These are phyloP conservation scores for Steinernema hermaphroditum DNA, from an alignment of 2,888 invertebrate species.

Conservation along the genomic window DNA sequence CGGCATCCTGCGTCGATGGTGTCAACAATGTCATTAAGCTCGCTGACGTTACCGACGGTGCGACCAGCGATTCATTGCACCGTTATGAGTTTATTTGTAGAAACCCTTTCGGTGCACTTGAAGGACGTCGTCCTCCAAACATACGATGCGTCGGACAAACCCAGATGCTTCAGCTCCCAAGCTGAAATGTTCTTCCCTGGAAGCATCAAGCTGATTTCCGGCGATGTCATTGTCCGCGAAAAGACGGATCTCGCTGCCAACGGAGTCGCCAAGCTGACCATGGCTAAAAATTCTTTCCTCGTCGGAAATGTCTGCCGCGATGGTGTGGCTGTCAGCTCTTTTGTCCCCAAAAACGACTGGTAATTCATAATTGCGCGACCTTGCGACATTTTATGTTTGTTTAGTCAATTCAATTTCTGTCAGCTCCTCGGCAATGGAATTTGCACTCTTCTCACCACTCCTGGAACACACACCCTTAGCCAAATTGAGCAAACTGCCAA, in stretches of 20 bases:
- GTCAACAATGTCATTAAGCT: conserved; percentile 29
- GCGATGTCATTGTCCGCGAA: conserved; percentile 2
- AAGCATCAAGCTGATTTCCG: conserved; percentile 23
- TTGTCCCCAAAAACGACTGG: conserved; percentile 31
- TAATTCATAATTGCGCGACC: background rate
- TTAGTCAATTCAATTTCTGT: conserved; percentile 34
- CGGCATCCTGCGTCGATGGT: conserved; percentile 21
- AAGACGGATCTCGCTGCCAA: background rate
- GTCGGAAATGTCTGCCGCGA: conserved; percentile 31
- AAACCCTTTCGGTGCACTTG: conserved; percentile 18
- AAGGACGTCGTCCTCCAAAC: conserved; percentile 27
- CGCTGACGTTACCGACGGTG: conserved; percentile 30
- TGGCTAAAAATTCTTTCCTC: conserved; percentile 29
- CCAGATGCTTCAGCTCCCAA: conserved; percentile 1
- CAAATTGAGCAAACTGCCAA: conserved; percentile 37
- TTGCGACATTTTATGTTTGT: background rate
- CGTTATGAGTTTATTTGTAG: background rate
- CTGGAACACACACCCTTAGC: conserved; percentile 38
- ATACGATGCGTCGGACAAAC: conserved; percentile 24
- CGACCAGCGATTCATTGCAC: background rate
- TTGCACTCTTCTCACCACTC: conserved; percentile 39
- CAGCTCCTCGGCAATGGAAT: conserved; percentile 25
- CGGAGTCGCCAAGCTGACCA: conserved; percentile 13
- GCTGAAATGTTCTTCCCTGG: conserved; percentile 30
- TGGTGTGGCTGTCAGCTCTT: conserved; percentile 9